Evolutionary conservation across 2,888 invertebrate species (phyloP).

Genomic region (Harpagoxenus sublaevis): DNA sequence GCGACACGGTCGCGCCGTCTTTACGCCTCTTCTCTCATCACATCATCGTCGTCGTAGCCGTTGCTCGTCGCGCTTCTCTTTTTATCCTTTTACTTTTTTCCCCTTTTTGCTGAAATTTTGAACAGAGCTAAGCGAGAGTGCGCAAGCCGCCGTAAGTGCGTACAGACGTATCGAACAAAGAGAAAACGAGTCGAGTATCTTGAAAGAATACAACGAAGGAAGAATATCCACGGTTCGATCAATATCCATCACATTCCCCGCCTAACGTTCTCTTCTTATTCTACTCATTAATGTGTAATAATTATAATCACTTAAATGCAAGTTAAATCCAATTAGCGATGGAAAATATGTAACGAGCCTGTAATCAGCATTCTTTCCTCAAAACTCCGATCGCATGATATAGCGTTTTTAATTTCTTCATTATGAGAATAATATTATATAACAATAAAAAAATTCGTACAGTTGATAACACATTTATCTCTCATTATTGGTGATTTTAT

Average conservation of each 20-base stretch:
- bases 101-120: not conserved
- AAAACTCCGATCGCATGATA: slow-evolving; percentile 18
- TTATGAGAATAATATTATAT: not conserved
- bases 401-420: not conserved
- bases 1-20: slow-evolving; percentile 35
- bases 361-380: slow-evolving; percentile 45
- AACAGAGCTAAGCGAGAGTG: slow-evolving; percentile 60
- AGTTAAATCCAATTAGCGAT: slow-evolving; percentile 71
- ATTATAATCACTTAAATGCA: slow-evolving; percentile 57
- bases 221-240: slow-evolving; percentile 33
- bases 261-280: not conserved
- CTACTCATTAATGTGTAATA: slow-evolving; percentile 24
- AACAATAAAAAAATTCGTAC: not conserved
- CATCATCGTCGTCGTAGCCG: slow-evolving; percentile 41
- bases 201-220: slow-evolving; percentile 36
- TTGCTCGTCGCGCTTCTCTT: slow-evolving; percentile 23
- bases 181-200: slow-evolving; percentile 55
- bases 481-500: not conserved
- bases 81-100: not conserved
- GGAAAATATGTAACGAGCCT: slow-evolving; percentile 59
- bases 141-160: slow-evolving; percentile 54
- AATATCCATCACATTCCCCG: not conserved
- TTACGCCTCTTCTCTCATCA: not conserved
- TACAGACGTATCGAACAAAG: slow-evolving; percentile 40
- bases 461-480: not conserved